Evolutionary conservation across 2,113 vertebrate species (phyloP), one percentile per base, ranked within the genome.

Genomic region (Halichoeres trimaculatus): DNA sequence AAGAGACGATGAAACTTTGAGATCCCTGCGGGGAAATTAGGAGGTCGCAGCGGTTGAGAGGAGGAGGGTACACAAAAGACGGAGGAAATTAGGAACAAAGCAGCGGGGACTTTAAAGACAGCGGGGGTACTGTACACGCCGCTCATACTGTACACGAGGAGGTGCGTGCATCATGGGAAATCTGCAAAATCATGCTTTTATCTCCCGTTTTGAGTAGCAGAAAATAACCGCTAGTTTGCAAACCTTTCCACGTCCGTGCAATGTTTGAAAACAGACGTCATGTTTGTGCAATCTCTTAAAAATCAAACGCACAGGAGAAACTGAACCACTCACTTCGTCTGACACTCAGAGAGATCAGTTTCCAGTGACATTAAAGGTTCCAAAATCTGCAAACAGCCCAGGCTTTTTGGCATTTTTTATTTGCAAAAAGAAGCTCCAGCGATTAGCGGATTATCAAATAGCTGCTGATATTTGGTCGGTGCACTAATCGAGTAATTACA

Each of bases 21-120:
- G 68, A 70, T 89, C 87, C 87, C 87, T 81, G 77, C 35, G 77
- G 87, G 77, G 75, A 77, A 83, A 87, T 87, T 85, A 85, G 60
- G 74, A 84, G 80, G 85, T 85, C 77, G 20, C 79, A 65, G 79
- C 57, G 3, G 76, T 70, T 58, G 73, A 76, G 58, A 62, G 62
- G 67, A 51, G 51, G 67, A 54, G 17, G 35, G 74, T 55, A 74
- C 75, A 85, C 74, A 76, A 73, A 81, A 79, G 67, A 64, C 22
- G 70, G 52, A 51, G 52, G 22, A 76, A 85, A 74, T 78, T 67
- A 89, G 73, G 64, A 63, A 10, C 65, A 47, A 50, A 83, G 54
- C 77, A 65, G 40, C 70, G 62, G 78, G 74, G 85, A 81, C 74
- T 78, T 56, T 47, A 73, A 66, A 14, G 63, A 50, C 48, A 11